Evolutionary conservation across 2,797 vertebrate species (phyloP).

Genomic region (Neosilurus hyrtlii): DNA sequence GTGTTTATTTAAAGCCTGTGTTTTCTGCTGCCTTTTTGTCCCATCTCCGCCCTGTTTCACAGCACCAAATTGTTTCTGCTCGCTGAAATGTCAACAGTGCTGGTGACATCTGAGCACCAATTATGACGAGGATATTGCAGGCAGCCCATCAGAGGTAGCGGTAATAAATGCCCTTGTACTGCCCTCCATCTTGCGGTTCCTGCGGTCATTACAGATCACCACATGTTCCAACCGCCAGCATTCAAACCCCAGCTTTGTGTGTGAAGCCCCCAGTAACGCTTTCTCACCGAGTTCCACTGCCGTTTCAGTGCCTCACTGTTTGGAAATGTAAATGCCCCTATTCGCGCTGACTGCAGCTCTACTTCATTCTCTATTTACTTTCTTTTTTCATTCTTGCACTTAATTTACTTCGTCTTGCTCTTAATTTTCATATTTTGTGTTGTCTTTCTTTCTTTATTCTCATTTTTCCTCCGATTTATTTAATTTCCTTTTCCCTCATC

Average conservation of each 20-base stretch:
- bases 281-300: constrained; percentile 42
- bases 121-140: constrained; percentile 68
- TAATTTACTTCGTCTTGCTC: background rate
- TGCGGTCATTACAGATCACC: constrained; percentile 53
- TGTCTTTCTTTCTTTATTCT: background rate
- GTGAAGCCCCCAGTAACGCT: constrained; percentile 38
- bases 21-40: constrained; percentile 52
- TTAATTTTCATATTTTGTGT: background rate
- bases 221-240: constrained; percentile 50
- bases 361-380: background rate
- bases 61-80: constrained; percentile 68
- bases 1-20: constrained; percentile 59
- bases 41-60: constrained; percentile 57
- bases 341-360: background rate
- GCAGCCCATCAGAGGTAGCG: constrained; percentile 58
- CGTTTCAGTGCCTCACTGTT: constrained; percentile 37
- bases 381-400: background rate
- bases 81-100: constrained; percentile 70
- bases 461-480: background rate
- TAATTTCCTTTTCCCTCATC: background rate
- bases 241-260: constrained; percentile 49
- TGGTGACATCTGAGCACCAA: constrained; percentile 67
- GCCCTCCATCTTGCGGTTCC: constrained; percentile 52
- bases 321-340: constrained; percentile 33
- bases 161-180: constrained; percentile 60